Base-by-base conservation (phyloP, 1,140 invertebrate genomes). In the Teleopsis dalmanni region DNA sequence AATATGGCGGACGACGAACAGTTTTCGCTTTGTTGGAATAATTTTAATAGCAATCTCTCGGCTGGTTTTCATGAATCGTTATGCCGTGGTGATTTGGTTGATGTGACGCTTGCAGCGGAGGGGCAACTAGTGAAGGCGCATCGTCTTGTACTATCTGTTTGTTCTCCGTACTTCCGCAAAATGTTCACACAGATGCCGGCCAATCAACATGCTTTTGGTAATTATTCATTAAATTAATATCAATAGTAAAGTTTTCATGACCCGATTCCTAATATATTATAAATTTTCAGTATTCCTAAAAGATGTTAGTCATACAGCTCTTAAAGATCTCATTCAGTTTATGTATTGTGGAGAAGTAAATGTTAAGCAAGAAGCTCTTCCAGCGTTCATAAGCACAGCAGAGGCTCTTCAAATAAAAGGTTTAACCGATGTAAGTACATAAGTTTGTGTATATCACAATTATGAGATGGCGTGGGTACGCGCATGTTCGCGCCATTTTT, bases 321-420 rank as follows among this genome's bases (percentile, higher is more conserved):
- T 90, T 58, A 81, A 80, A 72, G 82, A 86, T 70, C 77, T 90
- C 57, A 77, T 91, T 58, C 82, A 85, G 62, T 91, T 90, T 72
- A 89, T 91, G 83, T 91, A 91, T 66, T 81, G 84, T 74, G 87
- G 87, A 54, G 85, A 89, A 76, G 86, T 89, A 41, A 88, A 88
- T 75, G 83, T 90, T 58, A 83, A 81, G 59, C 84, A 89, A 74
- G 84, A 88, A 65, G 85, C 88, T 58, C 77, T 91, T 65, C 78
- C 82, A 50, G 81, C 81, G 48, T 88, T 91, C 71, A 80, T 91
- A 60, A 88, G 86, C 76, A 85, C 86, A 59, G 87, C 87, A 53
- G 85, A 90, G 75, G 83, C 84, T 57, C 77, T 91, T 59, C 84
- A 88, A 76, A 83, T 91, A 56, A 88, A 88, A 78, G 87, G 87